phyloP scores from a whole-genome alignment of 2,888 invertebrate genomes.

The Urechis unicinctus region DNA sequence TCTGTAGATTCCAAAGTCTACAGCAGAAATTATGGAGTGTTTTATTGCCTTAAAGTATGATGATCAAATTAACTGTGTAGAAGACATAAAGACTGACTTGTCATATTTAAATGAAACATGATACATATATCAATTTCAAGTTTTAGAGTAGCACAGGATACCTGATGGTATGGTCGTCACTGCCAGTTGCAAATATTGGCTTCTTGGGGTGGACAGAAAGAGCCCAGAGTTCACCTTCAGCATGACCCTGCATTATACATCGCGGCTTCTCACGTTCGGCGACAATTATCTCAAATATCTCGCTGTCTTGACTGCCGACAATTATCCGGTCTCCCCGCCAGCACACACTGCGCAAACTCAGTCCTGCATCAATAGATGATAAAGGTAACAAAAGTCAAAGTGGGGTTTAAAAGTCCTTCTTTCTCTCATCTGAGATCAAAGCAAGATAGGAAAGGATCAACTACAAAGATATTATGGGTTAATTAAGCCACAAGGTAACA shows the following conservation, averaged over 20 bases:
- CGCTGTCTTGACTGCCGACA: constrained; percentile 48
- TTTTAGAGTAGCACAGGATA: constrained; percentile 13
- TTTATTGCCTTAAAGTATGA: not conserved
- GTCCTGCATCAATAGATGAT: constrained; percentile 24
- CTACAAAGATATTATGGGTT: no score
- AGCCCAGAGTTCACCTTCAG: constrained; percentile 50
- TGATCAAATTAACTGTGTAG: not conserved
- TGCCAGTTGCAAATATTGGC: constrained; percentile 49
- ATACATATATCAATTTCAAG: no score
- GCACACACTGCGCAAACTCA: constrained; percentile 44
- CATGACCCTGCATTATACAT: constrained; percentile 47
- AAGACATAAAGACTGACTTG: not conserved
- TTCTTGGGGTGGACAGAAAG: constrained; percentile 47
- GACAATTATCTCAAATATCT: constrained; percentile 45
- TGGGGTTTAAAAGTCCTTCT: not conserved
- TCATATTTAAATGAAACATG: no score
- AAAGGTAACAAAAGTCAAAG: not conserved
- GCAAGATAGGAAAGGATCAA: no score
- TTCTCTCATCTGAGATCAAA: no score
- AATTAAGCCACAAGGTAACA: no score
- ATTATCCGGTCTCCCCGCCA: constrained; percentile 43
- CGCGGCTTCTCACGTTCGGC: constrained; percentile 34
- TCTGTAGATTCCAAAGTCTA: constrained; percentile 46
- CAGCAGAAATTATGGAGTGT: not conserved
- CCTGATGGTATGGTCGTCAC: constrained; percentile 50